A percentile compares a stretch with the other conserved stretches of the same genome.
Evolutionary conservation across 2,888 invertebrate genomes (phyloP).

Genomic region (Cenopis cana): DNA sequence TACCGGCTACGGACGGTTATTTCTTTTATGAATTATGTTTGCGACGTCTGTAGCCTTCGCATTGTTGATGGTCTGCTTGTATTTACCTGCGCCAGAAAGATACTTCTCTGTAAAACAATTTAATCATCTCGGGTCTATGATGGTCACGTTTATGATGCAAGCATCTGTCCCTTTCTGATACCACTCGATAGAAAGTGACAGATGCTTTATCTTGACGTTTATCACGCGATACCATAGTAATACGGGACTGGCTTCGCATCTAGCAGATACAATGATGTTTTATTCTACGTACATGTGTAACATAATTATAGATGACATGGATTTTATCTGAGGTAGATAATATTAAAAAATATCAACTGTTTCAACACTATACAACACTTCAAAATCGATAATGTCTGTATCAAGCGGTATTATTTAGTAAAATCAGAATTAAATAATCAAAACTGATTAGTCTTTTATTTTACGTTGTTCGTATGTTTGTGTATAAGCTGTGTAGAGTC

Average conservation of each 20-base stretch:
- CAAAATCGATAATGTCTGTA: constrained; percentile 50
- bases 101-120: not conserved
- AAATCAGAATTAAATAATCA: constrained; percentile 64
- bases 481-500: not conserved
- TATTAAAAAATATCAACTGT: not conserved
- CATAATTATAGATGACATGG: not conserved
- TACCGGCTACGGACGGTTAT: not conserved
- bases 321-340: not conserved
- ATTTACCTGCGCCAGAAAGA: not conserved
- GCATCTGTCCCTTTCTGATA: too few relatives aligned
- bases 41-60: not conserved
- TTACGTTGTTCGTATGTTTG: not conserved
- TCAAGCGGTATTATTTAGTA: constrained; percentile 66
- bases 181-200: too few relatives aligned
- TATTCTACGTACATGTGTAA: not conserved
- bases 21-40: not conserved
- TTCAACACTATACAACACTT: not conserved
- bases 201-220: too few relatives aligned
- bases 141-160: too few relatives aligned
- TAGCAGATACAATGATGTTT: not conserved
- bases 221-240: too few relatives aligned
- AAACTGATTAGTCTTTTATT: constrained; percentile 49
- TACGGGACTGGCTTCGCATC: not conserved
- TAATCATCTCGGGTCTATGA: not conserved
- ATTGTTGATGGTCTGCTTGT: not conserved